Conservation (phyloP, 2,888 invertebrate genomes). For the Pasiphila rectangulata region DNA sequence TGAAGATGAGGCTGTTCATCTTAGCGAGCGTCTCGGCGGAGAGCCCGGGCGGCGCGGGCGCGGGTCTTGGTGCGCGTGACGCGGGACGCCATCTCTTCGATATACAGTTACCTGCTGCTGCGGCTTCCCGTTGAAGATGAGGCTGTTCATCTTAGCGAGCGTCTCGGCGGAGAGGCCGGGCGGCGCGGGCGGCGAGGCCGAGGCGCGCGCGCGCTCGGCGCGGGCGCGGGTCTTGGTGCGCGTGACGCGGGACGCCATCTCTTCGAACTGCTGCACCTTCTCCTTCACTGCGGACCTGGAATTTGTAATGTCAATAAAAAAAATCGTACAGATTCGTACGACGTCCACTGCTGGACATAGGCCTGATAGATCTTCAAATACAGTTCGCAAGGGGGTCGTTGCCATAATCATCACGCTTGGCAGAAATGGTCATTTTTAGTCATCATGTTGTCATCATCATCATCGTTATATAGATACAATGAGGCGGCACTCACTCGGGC, state of each 20-base stretch:
- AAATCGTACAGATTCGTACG: too few species aligned
- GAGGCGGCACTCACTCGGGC: slow-evolving; percentile 53
- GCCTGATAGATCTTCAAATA: too few species aligned
- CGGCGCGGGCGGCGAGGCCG: slow-evolving; percentile 61
- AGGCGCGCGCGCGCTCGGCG: slow-evolving; percentile 59
- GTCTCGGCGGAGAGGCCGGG: slow-evolving; percentile 56
- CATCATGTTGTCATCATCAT: too few species aligned
- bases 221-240: slow-evolving; percentile 81
- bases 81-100: too few species aligned
- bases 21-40: slow-evolving; percentile 60
- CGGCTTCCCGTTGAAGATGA: slow-evolving; percentile 67
- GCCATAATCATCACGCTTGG: too few species aligned
- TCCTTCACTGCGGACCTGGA: slow-evolving; percentile 78
- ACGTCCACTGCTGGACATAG: too few species aligned
- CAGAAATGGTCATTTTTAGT: too few species aligned
- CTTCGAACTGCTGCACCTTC: slow-evolving; percentile 82
- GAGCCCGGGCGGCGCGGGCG: slow-evolving; percentile 57
- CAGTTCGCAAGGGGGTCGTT: too few species aligned
- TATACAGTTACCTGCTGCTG: slow-evolving; percentile 52
- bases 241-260: slow-evolving; percentile 74
- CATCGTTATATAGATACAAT: too few species aligned
- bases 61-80: too few species aligned
- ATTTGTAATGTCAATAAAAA: too few species aligned
- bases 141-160: slow-evolving; percentile 62
- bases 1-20: slow-evolving; percentile 71